Evolutionary conservation across 2,113 vertebrate genomes (phyloP), one percentile per base, ranked within the genome.

Genomic region (Plestiodon gilberti): DNA sequence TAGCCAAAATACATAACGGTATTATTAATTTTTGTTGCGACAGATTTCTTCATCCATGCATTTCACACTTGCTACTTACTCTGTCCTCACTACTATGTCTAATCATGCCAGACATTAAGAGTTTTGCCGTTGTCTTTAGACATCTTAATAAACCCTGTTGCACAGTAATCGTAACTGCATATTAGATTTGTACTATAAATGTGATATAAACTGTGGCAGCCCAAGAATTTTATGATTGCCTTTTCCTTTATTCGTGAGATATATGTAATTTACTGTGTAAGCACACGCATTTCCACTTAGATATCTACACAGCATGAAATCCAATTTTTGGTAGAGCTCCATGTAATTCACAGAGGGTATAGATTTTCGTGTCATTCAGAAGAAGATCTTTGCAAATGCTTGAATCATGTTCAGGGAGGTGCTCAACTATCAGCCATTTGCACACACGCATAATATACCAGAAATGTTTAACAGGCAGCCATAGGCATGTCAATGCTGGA

Each of bases 341-440:
- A 83, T 76, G 85, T 88, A 87, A 79, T 83, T 84, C 80, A 83
- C 11, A 43, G 30, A 59, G 8, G 25, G 75, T 2, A 8, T 88
- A 38, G 78, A 74, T 89, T 91, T 81, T 0, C 0, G 28, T 59
- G 57, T 71, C 62, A 73, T 22, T 18, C 1, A 87, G 79, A 87
- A 61, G 52, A 0, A 62, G 55, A 15, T 70, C 35, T 88, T 87
- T 90, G 3, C 71, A 33, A 38, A 61, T 81, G 6, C 1, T 55
- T 61, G 13, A 87, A 82, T 87, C 71, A 17, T 38, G 30, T 74
- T 13, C 1, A 93, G 11, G 1, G 82, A 65, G 9, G 25, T 77
- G 71, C 71, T 78, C 69, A 88, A 6, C 89, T 87, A 83, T 83
- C 30, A 80, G 9, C 0, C 23, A 59, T 33, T 61, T 90, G 23